A percentile compares a stretch with the other conserved stretches of the same genome.
Evolutionary conservation across 2,113 vertebrate genomes (phyloP).

Genomic region (Aptenodytes forsteri): DNA sequence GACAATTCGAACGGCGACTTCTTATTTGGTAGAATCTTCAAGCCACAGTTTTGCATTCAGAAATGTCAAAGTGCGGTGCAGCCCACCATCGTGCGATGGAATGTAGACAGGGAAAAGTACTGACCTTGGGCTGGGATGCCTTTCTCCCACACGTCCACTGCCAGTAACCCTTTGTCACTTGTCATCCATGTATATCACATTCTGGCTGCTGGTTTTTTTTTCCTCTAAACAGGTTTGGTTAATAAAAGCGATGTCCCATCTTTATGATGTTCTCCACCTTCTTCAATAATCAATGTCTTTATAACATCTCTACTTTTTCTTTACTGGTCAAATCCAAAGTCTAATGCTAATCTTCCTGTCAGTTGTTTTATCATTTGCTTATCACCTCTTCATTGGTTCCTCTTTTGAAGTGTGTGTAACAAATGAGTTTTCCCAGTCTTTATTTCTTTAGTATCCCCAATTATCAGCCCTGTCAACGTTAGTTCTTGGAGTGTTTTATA

Average conservation of each 20-base stretch:
- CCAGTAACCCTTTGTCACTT: constrained; percentile 24
- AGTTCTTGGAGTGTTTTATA: not conserved
- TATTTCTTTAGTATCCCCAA: not conserved
- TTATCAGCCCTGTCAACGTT: not conserved
- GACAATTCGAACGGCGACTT: not conserved
- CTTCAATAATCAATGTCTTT: not conserved
- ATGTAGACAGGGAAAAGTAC: not conserved
- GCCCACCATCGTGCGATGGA: not conserved
- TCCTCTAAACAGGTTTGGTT: not conserved
- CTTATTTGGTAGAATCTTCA: not conserved
- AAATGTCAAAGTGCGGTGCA: not conserved
- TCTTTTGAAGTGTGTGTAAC: not conserved
- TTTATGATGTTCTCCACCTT: not conserved
- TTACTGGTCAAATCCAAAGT: not conserved
- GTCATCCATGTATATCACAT: not conserved
- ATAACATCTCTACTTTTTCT: not conserved
- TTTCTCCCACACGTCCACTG: not conserved
- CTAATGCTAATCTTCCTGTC: not conserved
- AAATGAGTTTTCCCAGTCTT: not conserved
- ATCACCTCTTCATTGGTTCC: not conserved
- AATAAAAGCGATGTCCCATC: constrained; percentile 1
- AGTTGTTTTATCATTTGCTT: not conserved
- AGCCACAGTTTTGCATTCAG: not conserved
- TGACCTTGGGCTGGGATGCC: not conserved
- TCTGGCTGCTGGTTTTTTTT: not conserved